Percentiles rank a stretch among this genome's conserved stretches.
Conservation (phyloP, 2,113 vertebrate genomes). For the Oreotrochilus melanogaster region DNA sequence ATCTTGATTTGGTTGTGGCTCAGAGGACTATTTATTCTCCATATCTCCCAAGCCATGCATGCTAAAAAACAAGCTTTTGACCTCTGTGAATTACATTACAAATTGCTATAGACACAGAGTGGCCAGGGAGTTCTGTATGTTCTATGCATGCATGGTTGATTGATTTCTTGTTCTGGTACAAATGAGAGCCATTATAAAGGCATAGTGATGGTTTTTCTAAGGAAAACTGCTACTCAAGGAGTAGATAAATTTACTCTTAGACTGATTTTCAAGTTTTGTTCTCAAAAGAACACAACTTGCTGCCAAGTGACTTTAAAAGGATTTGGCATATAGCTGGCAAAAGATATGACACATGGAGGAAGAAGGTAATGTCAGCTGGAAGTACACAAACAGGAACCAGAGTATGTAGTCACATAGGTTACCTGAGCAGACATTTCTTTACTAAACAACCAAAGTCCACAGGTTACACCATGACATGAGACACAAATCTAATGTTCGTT, state of each 20-base stretch:
- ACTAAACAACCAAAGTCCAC: background rate
- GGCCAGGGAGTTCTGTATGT: background rate
- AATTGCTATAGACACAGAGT: background rate
- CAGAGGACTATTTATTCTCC: background rate
- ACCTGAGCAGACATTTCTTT: background rate
- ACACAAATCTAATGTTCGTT: background rate
- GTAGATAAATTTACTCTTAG: background rate
- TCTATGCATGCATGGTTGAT: background rate
- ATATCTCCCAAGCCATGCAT: background rate
- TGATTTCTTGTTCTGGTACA: background rate
- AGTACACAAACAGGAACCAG: background rate
- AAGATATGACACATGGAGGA: fast-evolving
- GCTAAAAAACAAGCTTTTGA: background rate
- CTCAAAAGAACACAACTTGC: background rate
- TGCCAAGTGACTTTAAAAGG: background rate
- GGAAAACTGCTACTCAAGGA: background rate
- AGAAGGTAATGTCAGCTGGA: background rate
- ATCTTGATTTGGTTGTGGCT: background rate
- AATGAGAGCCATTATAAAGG: background rate
- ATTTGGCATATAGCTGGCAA: background rate
- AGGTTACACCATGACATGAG: background rate
- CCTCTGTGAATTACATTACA: background rate
- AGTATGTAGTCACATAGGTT: background rate
- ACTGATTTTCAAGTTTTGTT: background rate
- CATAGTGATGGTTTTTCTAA: background rate